Evolutionary conservation across 37 sponge, comb jelly and placozoan genomes (phyloP), one percentile per base, ranked within the genome.

Genomic region (Theonella swinhoei): DNA sequence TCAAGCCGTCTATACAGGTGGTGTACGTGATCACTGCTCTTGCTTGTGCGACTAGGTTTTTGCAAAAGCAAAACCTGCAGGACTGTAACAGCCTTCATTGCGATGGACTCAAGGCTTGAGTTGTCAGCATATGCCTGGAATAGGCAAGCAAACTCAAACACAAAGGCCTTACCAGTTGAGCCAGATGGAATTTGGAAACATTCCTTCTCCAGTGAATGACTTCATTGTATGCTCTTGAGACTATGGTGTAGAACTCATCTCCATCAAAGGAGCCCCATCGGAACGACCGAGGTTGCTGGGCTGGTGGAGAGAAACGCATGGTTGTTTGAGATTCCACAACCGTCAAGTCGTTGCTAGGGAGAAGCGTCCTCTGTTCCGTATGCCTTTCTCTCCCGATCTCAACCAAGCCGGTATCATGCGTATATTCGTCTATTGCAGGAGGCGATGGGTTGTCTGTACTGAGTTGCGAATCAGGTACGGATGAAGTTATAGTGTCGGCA

Each of bases 21-120:
- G 36, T 23, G 60, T 60, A 72, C 38, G 40, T 62, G 73, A 4
- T 72, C 83, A 28, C 62, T 72, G 9, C 5, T 62, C 29, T 72
- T 82, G 39, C 64, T 72, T 73, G 64, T 82, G 39, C 64, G 63
- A 39, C 74, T 72, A 14, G 83, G 83, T 34, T 68, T 68, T 59
- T 71, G 74, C 33, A 82, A 34, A 25, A 72, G 38, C 24, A 82
- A 64, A 28, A 69, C 42, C 31, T 68, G 80, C 36, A 68, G 2
- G 22, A 80, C 25, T n/a, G 64, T 73, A 39, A 72, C 39, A 35
- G 83, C 74, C 29, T 54, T 72, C 63, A 72, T 72, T 23, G 26
- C 32, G n/a, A 82, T 61, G 37, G 43, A 61, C 38, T 72, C 74
- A 19, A 82, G 59, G 41, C 74, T 73, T 5, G 74, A 72, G 8